Percentiles rank a stretch among this genome's conserved stretches.
Evolutionary conservation across 30 jellyfish, hydroid and myxozoan genomes (phyloP).

Genomic region (Cassiopea andromeda): DNA sequence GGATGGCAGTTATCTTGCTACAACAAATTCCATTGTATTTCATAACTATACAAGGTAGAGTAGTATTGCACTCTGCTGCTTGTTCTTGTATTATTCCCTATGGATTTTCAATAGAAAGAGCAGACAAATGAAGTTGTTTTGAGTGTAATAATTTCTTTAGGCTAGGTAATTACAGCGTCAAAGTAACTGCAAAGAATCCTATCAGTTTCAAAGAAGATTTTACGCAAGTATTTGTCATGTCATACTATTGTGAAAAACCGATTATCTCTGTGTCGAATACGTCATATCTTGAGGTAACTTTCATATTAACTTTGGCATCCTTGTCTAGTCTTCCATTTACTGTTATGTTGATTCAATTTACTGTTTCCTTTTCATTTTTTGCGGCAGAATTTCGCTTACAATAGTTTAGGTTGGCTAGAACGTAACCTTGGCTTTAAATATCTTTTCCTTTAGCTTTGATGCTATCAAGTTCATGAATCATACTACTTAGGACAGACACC

Average conservation of each 20-base stretch:
- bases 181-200: slow-evolving; percentile 48
- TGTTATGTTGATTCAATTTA: background rate
- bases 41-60: slow-evolving; percentile 54
- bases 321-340: no score
- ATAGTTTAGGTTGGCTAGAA: no score
- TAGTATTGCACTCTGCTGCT: background rate
- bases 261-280: slow-evolving; percentile 32
- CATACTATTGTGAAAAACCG: slow-evolving; percentile 51
- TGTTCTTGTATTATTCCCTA: background rate
- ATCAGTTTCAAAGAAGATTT: slow-evolving; percentile 16
- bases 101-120: background rate
- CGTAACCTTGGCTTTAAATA: no score
- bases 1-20: background rate
- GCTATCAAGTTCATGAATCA: no score
- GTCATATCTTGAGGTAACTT: slow-evolving; percentile 35
- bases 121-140: background rate
- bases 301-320: background rate
- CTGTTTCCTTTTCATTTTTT: background rate
- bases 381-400: no score
- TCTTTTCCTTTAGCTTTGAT: no score
- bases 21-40: slow-evolving; percentile 9
- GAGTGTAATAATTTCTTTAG: background rate
- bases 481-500: no score
- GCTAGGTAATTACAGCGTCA: slow-evolving; percentile 56
- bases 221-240: slow-evolving; percentile 16